phyloP scores from a whole-genome alignment of 2,113 vertebrate genomes.

The Conger conger region DNA sequence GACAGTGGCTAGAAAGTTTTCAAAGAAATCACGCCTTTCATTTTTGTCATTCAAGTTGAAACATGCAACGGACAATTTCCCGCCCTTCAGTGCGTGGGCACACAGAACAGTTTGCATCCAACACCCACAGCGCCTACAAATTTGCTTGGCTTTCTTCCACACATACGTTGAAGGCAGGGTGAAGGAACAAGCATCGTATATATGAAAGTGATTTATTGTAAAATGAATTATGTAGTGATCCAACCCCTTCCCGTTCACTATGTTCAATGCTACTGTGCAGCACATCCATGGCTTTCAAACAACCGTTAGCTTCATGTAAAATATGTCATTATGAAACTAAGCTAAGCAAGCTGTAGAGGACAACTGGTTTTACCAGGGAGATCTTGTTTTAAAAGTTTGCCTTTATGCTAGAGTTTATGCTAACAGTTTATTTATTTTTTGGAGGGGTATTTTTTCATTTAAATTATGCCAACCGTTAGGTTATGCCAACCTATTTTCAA shows the following conservation, averaged over 20 bases:
- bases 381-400: background rate
- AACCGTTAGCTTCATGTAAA: background rate
- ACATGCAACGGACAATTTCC: background rate
- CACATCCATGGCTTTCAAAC: background rate
- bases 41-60: constrained; percentile 4
- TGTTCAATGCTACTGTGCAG: background rate
- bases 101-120: background rate
- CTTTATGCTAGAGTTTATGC: background rate
- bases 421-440: too few species aligned
- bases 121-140: background rate
- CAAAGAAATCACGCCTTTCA: constrained; percentile 14
- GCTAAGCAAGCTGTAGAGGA: too few species aligned
- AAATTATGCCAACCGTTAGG: too few species aligned
- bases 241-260: background rate
- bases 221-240: background rate
- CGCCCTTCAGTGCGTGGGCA: background rate
- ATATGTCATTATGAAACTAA: background rate
- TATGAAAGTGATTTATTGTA: background rate
- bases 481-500: too few species aligned
- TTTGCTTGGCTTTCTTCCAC: background rate
- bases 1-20: background rate
- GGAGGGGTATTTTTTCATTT: too few species aligned
- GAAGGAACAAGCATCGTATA: background rate
- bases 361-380: too few species aligned
- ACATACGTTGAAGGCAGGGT: background rate